A percentile compares a stretch with the other conserved stretches of the same genome.
Evolutionary conservation across 2,888 invertebrate species (phyloP).

Genomic region (Troilus luridus): DNA sequence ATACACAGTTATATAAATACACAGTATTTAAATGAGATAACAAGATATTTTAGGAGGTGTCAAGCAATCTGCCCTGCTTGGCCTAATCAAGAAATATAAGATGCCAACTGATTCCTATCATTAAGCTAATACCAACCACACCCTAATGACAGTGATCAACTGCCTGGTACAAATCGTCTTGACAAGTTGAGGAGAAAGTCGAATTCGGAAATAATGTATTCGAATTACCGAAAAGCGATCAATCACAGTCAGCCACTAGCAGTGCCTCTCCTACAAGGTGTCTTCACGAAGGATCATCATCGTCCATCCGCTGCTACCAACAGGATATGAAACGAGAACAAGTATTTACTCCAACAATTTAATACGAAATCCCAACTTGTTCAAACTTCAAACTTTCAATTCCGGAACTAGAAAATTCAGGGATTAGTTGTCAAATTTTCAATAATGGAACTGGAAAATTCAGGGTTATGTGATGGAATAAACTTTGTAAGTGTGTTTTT

Average conservation of each 20-base stretch:
- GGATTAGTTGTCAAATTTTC: too few relatives aligned
- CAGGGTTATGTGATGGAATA: too few relatives aligned
- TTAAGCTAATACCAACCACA: not conserved
- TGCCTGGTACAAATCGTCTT: not conserved
- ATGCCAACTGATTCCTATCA: not conserved
- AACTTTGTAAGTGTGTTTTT: too few relatives aligned
- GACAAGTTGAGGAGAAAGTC: conserved; percentile 20
- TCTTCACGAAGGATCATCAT: not conserved
- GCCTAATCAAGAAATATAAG: conserved; percentile 13
- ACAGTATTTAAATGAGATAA: not conserved
- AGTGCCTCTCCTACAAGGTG: not conserved
- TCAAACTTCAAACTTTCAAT: too few relatives aligned
- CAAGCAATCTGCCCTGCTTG: not conserved
- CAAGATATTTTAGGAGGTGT: not conserved
- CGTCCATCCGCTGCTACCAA: not conserved
- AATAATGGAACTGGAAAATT: too few relatives aligned
- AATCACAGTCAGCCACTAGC: not conserved
- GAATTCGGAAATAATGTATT: not conserved
- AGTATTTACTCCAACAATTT: not conserved
- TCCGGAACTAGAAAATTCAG: too few relatives aligned
- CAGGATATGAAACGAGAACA: not conserved
- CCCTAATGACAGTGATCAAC: conserved; percentile 16
- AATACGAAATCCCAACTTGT: too few relatives aligned
- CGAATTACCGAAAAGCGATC: not conserved
- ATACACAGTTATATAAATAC: not conserved